Percentiles rank a stretch among this genome's conserved stretches.
Evolutionary conservation across 2,888 invertebrate species (phyloP).

Genomic region (Zaprionus obscuricornis): DNA sequence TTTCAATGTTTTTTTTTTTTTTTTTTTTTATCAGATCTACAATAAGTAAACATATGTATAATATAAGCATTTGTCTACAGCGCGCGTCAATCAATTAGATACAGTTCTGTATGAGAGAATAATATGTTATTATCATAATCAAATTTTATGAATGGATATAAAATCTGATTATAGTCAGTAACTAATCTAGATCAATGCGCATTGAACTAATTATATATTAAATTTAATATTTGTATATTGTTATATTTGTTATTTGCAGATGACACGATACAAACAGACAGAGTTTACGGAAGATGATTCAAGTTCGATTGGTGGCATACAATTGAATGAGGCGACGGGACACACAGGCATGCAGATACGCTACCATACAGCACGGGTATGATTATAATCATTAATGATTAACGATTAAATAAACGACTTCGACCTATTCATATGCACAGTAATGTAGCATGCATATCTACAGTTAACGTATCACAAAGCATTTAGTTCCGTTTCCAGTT

Average conservation of each 20-base stretch:
- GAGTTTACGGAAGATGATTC: slow-evolving; percentile 93
- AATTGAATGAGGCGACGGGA: slow-evolving; percentile 91
- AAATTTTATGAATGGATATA: not conserved
- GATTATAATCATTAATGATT: too few species aligned
- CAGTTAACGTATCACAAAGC: too few species aligned
- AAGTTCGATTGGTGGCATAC: slow-evolving; percentile 92
- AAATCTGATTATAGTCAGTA: slow-evolving; percentile 4
- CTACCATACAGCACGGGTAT: slow-evolving; percentile 88
- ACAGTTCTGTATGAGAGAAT: not conserved
- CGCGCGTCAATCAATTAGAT: slow-evolving; percentile 4
- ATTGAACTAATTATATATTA: slow-evolving; percentile 8
- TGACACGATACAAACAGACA: slow-evolving; percentile 94
- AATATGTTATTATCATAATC: not conserved
- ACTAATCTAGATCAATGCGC: slow-evolving; percentile 19
- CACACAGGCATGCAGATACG: slow-evolving; percentile 92
- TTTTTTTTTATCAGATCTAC: slow-evolving; percentile 38
- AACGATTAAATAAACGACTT: too few species aligned
- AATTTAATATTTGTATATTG: slow-evolving; percentile 19
- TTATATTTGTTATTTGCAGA: slow-evolving; percentile 84
- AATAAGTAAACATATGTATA: slow-evolving; percentile 19
- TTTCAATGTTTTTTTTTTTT: too few species aligned
- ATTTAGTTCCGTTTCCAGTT: too few species aligned
- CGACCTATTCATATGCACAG: too few species aligned
- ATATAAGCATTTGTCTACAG: slow-evolving; percentile 13
- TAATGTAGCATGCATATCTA: too few species aligned